These are phyloP conservation scores for Arremon brunneinucha DNA, from an alignment of 2,797 vertebrate species.

Conservation along the genomic window DNA sequence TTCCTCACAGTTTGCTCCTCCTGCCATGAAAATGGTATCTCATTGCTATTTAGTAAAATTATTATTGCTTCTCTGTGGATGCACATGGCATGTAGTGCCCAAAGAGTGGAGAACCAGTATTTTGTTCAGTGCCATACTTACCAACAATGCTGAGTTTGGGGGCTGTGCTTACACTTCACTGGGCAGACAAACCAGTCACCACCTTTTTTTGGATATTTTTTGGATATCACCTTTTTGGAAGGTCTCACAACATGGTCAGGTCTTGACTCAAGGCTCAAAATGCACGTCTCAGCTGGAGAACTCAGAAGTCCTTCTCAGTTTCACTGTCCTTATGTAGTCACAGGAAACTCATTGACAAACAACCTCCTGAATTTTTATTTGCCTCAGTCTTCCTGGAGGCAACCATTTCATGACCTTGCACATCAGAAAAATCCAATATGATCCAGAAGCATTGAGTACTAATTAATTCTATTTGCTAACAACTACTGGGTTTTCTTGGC, in stretches of 20 bases:
- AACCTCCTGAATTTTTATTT: background rate
- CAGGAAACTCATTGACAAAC: background rate
- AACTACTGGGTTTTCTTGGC: background rate
- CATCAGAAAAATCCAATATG: background rate
- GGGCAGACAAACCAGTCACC: background rate
- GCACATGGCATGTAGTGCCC: background rate
- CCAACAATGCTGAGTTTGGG: accelerated
- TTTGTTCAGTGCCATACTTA: background rate
- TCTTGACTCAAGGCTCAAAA: background rate
- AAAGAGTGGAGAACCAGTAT: background rate
- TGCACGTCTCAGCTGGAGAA: background rate
- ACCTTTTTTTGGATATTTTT: background rate
- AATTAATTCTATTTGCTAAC: background rate
- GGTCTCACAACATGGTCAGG: accelerated
- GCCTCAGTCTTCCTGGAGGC: background rate
- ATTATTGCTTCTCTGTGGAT: background rate
- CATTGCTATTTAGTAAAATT: background rate
- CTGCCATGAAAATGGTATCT: background rate
- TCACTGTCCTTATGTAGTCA: background rate
- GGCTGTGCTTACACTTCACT: background rate
- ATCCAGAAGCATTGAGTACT: background rate
- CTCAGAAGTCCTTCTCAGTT: background rate
- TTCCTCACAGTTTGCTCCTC: background rate
- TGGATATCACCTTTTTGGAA: background rate
- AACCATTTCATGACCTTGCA: background rate